Base-by-base conservation (phyloP, 2,113 vertebrate genomes). In the Phycodurus eques region DNA sequence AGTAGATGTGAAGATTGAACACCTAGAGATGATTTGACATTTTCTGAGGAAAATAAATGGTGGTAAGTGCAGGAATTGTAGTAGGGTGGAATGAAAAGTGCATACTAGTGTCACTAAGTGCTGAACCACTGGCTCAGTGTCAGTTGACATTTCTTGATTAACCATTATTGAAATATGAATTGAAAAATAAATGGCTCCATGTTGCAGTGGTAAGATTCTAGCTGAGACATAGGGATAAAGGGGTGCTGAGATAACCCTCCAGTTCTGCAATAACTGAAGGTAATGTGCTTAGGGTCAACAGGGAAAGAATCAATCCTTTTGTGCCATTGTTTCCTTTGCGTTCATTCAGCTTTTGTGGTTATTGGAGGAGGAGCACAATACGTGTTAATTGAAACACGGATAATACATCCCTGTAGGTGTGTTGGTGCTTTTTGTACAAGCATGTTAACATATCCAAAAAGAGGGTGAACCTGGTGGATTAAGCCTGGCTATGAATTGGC, bases 391-490 rank as follows among this genome's bases (percentile, higher is more conserved):
- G 62, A 72, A 85, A 85, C 83, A 84, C 71, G 71, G 75, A 76
- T 84, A 80, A 82, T 83, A 85, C 83, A 81, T 70, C 73, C 79
- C 82, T 72, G 31, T 67, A 85, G 85, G 75, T 73, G 76, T 73
- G 74, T 78, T 82, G 72, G 71, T 73, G 72, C 75, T 74, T 75
- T 72, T 80, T 70, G 59, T 33, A 75, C 81, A 75, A 72, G 72
- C 74, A 80, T 82, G 78, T 83, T 84, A 88, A 87, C 77, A 77
- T 66, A 71, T 83, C 70, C 57, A 86, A 66, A 78, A 80, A 75
- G 46, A 62, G 74, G 62, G 67, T 39, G 66, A 77, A 77, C 75
- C 59, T 78, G 64, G 60, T 71, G 68, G 68, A 76, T 66, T 75
- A 73, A 75, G 73, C 74, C 79, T 60, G 74, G 70, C 54, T 13